Evolutionary conservation across 2,113 vertebrate genomes (phyloP).

Genomic region (Oceanodroma tethys): DNA sequence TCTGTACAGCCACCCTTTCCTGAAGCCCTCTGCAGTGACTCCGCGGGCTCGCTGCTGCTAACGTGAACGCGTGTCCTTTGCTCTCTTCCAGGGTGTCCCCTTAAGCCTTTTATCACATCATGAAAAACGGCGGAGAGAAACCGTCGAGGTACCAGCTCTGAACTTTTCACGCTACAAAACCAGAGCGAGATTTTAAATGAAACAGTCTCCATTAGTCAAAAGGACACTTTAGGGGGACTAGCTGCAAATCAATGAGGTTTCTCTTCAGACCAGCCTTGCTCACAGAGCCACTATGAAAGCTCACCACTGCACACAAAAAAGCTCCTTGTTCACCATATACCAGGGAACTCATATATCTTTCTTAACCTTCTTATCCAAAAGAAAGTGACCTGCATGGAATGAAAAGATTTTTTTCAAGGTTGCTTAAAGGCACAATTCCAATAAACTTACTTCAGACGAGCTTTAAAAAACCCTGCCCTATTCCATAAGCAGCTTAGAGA

Average conservation of each 20-base stretch:
- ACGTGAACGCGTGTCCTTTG: accelerated
- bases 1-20: not conserved
- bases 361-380: not conserved
- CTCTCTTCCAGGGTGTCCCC: not conserved
- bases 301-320: conserved; percentile 10
- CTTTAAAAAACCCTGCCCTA: not conserved
- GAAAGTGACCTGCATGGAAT: not conserved
- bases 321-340: conserved; percentile 32
- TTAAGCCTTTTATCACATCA: not conserved
- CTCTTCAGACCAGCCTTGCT: conserved; percentile 13
- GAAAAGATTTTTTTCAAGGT: not conserved
- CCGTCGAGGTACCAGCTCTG: not conserved
- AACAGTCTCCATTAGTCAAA: accelerated
- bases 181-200: not conserved
- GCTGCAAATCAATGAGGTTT: conserved; percentile 7
- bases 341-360: not conserved
- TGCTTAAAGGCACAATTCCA: not conserved
- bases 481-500: not conserved
- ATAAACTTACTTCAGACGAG: not conserved
- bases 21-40: not conserved
- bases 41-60: not conserved
- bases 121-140: not conserved
- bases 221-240: not conserved
- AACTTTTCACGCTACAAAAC: not conserved
- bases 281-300: not conserved